A percentile compares a stretch with the other conserved stretches of the same genome.
phyloP scores from a whole-genome alignment of 2,888 invertebrate species.

The Erebia ligea region DNA sequence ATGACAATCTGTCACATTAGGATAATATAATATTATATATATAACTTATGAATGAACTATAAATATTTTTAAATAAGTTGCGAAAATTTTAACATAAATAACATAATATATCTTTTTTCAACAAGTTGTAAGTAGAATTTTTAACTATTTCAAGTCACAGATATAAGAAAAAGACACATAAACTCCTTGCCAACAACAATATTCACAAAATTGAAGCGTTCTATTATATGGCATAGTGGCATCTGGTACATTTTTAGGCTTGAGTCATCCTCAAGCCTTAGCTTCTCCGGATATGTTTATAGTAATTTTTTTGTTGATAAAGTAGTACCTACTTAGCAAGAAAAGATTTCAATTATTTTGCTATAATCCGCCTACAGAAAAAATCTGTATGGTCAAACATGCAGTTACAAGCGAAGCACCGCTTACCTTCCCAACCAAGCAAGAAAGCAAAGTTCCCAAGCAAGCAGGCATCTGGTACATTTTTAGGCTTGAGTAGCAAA shows the following conservation, averaged over 20 bases:
- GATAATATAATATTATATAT: too few relatives aligned
- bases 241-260: neutral
- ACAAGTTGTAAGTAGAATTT: neutral
- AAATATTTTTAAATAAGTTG: neutral
- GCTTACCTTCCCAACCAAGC: too few relatives aligned
- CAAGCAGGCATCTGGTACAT: too few relatives aligned
- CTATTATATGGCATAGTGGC: neutral
- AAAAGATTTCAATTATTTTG: too few relatives aligned
- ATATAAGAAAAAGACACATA: neutral
- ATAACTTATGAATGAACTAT: neutral
- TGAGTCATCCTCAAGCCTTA: neutral
- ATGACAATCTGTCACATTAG: too few relatives aligned
- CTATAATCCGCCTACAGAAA: too few relatives aligned
- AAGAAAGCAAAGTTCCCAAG: too few relatives aligned
- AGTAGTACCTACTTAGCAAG: too few relatives aligned
- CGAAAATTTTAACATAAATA: neutral
- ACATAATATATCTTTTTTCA: neutral
- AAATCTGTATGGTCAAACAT: too few relatives aligned
- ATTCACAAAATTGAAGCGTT: neutral
- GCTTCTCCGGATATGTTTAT: neutral
- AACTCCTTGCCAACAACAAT: neutral
- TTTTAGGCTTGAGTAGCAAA: too few relatives aligned
- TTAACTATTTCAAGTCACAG: neutral
- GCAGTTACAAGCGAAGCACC: too few relatives aligned
- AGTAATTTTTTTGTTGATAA: too few relatives aligned